Conservation (phyloP, 2,113 vertebrate genomes). For the Cyanocitta stelleri region DNA sequence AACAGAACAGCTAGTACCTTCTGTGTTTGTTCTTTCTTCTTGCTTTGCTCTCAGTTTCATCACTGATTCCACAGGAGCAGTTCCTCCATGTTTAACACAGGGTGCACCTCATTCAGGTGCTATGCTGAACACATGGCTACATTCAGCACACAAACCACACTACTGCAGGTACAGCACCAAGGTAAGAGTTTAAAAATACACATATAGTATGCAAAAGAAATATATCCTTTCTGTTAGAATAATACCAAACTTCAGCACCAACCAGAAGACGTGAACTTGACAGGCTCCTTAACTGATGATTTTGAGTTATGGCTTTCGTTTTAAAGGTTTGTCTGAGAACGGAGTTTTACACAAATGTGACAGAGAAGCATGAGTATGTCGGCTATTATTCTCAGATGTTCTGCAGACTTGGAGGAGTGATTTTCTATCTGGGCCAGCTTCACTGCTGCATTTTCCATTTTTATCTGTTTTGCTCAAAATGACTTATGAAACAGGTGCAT, state of each 20-base stretch:
- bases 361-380: not conserved
- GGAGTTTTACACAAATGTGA: not conserved
- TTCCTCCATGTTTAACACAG: not conserved
- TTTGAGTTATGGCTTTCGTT: constrained; percentile 2
- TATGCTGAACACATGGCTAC: not conserved
- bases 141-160: not conserved
- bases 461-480: constrained; percentile 9
- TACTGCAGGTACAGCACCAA: not conserved
- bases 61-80: not conserved
- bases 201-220: not conserved
- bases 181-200: not conserved
- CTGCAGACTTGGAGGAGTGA: not conserved
- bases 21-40: not conserved
- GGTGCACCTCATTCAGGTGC: not conserved
- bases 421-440: constrained; percentile 26
- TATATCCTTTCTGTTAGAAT: not conserved
- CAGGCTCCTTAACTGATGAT: not conserved
- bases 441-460: constrained; percentile 37
- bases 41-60: not conserved
- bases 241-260: not conserved
- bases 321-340: not conserved
- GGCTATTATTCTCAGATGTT: constrained; percentile 39
- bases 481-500: constrained; percentile 48
- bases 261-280: not conserved
- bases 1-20: not conserved